phyloP scores from a whole-genome alignment of 2,888 invertebrate genomes.

The Cremastinae sp. region DNA sequence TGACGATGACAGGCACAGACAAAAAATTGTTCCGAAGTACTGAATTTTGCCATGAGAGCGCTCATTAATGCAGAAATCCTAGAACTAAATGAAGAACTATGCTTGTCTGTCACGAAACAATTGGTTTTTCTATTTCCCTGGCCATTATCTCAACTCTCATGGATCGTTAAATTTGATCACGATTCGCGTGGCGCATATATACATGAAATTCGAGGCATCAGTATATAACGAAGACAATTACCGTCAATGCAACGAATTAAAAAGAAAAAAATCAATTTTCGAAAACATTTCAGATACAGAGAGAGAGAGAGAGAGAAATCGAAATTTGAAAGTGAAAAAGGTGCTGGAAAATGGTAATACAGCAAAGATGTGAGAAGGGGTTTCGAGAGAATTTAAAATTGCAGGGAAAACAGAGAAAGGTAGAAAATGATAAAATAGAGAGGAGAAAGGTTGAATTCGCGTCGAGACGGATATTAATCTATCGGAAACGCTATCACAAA shows the following conservation, averaged over 20 bases:
- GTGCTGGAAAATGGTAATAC: too few relatives aligned
- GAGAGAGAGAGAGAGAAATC: background rate
- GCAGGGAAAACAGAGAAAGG: background rate
- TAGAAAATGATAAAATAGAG: background rate
- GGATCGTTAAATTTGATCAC: constrained; percentile 51
- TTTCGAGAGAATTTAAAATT: background rate
- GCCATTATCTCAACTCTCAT: constrained; percentile 8
- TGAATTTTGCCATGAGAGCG: too few relatives aligned
- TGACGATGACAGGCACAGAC: background rate
- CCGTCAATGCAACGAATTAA: background rate
- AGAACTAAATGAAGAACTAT: too few relatives aligned
- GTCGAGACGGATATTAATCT: constrained; percentile 58
- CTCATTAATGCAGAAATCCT: too few relatives aligned
- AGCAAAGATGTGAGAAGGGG: background rate
- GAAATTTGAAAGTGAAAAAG: background rate
- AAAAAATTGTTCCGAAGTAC: background rate
- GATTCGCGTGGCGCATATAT: background rate
- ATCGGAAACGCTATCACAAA: constrained; percentile 52
- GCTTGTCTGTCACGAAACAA: too few relatives aligned
- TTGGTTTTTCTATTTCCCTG: too few relatives aligned
- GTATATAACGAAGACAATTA: too few relatives aligned
- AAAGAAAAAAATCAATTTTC: background rate
- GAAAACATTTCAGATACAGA: background rate
- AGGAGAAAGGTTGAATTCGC: constrained; percentile 46
- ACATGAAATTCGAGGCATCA: too few relatives aligned